These are phyloP conservation scores for Philantomba maxwellii DNA, from an alignment of 2,113 vertebrate genomes.

Conservation along the genomic window DNA sequence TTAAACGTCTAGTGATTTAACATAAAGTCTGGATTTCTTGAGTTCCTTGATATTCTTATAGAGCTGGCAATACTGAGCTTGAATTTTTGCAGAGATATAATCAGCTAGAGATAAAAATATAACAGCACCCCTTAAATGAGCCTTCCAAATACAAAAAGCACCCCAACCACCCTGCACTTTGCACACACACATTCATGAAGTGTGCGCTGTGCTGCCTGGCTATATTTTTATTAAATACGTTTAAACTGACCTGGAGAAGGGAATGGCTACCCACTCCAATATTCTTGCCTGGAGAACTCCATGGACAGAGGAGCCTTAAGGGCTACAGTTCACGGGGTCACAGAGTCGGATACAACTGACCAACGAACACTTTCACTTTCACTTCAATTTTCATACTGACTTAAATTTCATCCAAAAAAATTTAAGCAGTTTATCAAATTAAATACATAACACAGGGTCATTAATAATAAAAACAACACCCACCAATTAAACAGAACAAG, in stretches of 20 bases:
- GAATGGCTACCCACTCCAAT: background rate
- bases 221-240: constrained; percentile 4
- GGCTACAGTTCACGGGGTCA: background rate
- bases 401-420: background rate
- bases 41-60: background rate
- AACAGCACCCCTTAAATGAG: background rate
- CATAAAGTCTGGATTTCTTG: background rate
- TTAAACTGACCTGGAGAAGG: background rate
- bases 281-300: background rate
- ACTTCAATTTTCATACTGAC: background rate
- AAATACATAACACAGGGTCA: background rate
- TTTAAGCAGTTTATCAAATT: background rate
- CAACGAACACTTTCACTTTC: background rate
- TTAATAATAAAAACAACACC: background rate
- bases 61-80: background rate
- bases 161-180: background rate
- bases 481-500: constrained; percentile 4
- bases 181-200: background rate
- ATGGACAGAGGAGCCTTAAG: background rate
- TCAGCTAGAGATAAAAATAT: background rate
- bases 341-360: background rate
- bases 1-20: background rate
- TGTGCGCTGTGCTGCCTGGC: background rate
- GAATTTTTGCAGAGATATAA: background rate
- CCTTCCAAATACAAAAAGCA: background rate